Percentiles rank a stretch among this genome's conserved stretches.
Evolutionary conservation across 2,888 invertebrate genomes (phyloP).

Genomic region (Scaptomyza caliginosa): DNA sequence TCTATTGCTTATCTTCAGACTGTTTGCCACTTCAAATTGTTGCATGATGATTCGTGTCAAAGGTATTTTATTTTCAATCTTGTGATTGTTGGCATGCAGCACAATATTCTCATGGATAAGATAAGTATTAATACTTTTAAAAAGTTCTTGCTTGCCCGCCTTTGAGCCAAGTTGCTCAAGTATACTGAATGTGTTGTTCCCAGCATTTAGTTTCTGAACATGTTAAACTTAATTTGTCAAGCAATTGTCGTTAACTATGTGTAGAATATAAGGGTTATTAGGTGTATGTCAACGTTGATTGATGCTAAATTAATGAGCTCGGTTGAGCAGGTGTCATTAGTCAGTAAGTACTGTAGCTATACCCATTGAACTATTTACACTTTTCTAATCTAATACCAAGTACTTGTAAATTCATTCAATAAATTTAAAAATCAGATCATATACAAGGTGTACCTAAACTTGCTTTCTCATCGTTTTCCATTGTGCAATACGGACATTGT

Average conservation of each 20-base stretch:
- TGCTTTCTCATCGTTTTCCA: not conserved
- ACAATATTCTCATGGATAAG: constrained; percentile 38
- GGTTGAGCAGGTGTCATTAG: not conserved
- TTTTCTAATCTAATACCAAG: constrained; percentile 6
- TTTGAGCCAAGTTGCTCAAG: not conserved
- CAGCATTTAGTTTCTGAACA: constrained; percentile 8
- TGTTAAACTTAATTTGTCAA: constrained; percentile 10
- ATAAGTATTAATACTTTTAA: constrained; percentile 29
- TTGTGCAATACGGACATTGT: not conserved
- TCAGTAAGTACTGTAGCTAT: constrained; percentile 23
- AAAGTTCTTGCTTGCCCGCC: not conserved
- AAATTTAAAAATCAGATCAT: not conserved
- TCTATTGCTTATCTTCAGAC: constrained; percentile 1
- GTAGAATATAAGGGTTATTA: constrained; percentile 7
- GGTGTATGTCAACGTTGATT: constrained; percentile 38
- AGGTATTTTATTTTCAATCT: constrained; percentile 3
- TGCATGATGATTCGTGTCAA: not conserved
- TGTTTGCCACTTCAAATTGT: not conserved
- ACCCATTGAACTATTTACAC: not conserved
- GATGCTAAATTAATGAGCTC: constrained; percentile 52
- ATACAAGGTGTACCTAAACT: not conserved
- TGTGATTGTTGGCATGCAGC: constrained; percentile 13
- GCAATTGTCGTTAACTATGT: constrained; percentile 26
- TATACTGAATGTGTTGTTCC: not conserved
- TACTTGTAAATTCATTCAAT: not conserved